Percentiles rank a stretch among this genome's conserved stretches.
Conservation (phyloP, 2,113 vertebrate genomes). For the Callionymus lyra region DNA sequence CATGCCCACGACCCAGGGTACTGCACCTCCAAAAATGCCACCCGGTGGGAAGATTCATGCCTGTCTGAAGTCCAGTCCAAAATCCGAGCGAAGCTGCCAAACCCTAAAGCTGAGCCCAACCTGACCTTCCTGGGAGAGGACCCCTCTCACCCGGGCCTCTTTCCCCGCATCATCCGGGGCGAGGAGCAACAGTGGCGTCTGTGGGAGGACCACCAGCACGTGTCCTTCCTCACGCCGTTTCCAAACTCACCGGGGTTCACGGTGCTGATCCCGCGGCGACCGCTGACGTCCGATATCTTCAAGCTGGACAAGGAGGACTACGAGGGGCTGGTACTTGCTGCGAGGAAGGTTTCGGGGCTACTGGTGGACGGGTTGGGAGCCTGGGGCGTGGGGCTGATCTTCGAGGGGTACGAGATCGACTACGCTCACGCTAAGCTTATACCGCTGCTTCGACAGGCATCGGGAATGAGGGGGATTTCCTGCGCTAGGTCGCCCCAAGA, state of each 20-base stretch:
- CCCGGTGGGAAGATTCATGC: conserved; percentile 46
- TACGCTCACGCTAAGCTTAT: conserved; percentile 70
- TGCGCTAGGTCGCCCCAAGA: background rate
- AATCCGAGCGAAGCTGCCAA: conserved; percentile 47
- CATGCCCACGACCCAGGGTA: conserved; percentile 51
- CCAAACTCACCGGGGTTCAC: conserved; percentile 66
- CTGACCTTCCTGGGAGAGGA: conserved; percentile 54
- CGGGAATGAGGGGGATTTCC: background rate
- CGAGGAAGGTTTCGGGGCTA: conserved; percentile 40
- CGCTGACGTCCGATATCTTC: conserved; percentile 65
- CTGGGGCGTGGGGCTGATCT: conserved; percentile 59
- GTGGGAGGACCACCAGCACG: conserved; percentile 62
- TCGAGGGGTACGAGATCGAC: conserved; percentile 70
- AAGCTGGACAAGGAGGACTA: conserved; percentile 52
- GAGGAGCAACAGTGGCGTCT: conserved; percentile 70
- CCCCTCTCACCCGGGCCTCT: conserved; percentile 41
- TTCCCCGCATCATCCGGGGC: conserved; percentile 64
- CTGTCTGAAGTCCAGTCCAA: conserved; percentile 45
- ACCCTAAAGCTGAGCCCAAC: conserved; percentile 23
- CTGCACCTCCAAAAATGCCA: conserved; percentile 63
- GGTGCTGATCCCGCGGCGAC: conserved; percentile 62
- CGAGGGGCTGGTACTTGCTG: conserved; percentile 42
- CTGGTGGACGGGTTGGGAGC: conserved; percentile 49
- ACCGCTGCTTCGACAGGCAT: conserved; percentile 31
- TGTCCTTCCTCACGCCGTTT: conserved; percentile 70